Evolutionary conservation across 2,113 vertebrate genomes (phyloP).

Genomic region (Tapirus terrestris): DNA sequence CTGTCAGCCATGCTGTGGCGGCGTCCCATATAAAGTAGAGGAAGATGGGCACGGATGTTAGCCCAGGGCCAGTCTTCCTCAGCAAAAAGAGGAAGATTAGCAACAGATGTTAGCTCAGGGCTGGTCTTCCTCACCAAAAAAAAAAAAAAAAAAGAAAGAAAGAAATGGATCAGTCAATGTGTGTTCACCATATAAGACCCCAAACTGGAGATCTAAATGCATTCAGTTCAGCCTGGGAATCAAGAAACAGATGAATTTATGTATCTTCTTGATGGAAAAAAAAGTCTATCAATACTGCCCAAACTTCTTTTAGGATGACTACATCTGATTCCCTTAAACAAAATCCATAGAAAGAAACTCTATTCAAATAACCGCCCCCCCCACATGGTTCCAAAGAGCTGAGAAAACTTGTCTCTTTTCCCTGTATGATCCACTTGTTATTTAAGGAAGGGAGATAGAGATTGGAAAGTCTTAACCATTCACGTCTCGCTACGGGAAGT

Average conservation of each 20-base stretch:
- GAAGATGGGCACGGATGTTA: too few relatives aligned
- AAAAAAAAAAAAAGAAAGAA: neutral
- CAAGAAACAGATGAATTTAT: constrained; percentile 37
- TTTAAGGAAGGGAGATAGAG: constrained; percentile 26
- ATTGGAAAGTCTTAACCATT: constrained; percentile 29
- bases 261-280: neutral
- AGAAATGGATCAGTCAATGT: neutral
- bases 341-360: constrained; percentile 63
- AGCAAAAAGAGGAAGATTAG: too few relatives aligned
- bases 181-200: neutral
- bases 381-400: neutral
- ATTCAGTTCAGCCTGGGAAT: constrained; percentile 29
- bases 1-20: too few relatives aligned
- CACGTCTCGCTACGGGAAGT: neutral
- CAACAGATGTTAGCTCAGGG: too few relatives aligned
- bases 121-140: too few relatives aligned
- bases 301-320: constrained; percentile 71
- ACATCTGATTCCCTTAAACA: constrained; percentile 67
- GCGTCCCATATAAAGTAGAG: too few relatives aligned
- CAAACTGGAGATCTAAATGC: neutral
- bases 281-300: constrained; percentile 23
- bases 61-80: too few relatives aligned
- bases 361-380: constrained; percentile 13
- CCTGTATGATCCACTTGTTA: neutral
- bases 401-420: constrained; percentile 17